Conservation (phyloP, 2,113 vertebrate genomes). For the Danionella cerebrum region DNA sequence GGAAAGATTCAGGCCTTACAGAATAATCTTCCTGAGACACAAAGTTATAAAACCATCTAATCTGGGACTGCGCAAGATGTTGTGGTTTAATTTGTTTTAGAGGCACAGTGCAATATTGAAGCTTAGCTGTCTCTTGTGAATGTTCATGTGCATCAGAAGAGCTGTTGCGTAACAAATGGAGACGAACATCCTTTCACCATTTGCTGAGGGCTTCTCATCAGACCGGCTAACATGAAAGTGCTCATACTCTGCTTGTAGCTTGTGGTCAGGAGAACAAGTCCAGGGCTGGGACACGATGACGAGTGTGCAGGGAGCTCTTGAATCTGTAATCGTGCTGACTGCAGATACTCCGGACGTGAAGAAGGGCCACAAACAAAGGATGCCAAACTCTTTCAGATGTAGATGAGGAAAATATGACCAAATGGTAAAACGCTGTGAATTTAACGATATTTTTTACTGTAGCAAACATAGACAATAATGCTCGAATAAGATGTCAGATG, state of each 20-base stretch:
- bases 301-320: background rate
- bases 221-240: background rate
- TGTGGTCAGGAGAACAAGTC: background rate
- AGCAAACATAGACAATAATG: too few relatives aligned
- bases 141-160: background rate
- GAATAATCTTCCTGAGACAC: too few relatives aligned
- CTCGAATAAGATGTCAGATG: too few relatives aligned
- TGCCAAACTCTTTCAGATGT: too few relatives aligned
- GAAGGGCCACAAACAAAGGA: too few relatives aligned
- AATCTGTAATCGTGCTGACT: background rate
- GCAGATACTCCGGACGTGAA: background rate
- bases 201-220: background rate
- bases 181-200: too few relatives aligned
- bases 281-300: background rate
- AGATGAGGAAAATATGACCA: too few relatives aligned
- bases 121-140: background rate
- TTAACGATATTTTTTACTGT: too few relatives aligned
- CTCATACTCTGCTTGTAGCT: background rate
- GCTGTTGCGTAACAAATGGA: conserved; percentile 40
- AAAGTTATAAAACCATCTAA: too few relatives aligned
- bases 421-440: too few relatives aligned
- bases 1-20: too few relatives aligned
- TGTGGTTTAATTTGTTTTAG: background rate
- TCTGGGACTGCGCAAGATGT: background rate
- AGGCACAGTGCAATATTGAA: background rate